Evolutionary conservation across 2,797 vertebrate species (phyloP), one percentile per base, ranked within the genome.

Genomic region (Pseudochaenichthys georgianus): DNA sequence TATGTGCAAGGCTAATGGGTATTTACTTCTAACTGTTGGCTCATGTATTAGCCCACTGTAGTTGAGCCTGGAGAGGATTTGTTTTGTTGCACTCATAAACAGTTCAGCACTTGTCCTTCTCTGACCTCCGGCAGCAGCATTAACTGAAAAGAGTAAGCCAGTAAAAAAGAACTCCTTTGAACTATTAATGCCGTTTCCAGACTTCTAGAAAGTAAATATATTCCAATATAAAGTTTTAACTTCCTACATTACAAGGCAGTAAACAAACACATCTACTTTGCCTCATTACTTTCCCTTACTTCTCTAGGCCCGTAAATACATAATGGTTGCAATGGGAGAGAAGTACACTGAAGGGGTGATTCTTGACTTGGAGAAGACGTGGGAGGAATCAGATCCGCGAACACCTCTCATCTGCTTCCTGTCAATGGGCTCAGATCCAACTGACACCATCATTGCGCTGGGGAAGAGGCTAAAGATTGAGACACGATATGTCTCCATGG

Each of bases 351-450:
- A 99, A 84, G 96, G 96, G 23, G 93, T 97, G 48, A 89, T 97
- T 71, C 92, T 99, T 67, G 97, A 99, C 86, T 90, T 99, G 90
- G 98, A 98, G 88, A 96, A 94, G 90, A 98, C 94, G 0, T 99
- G 98, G 97, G 96, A 98, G 86, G 97, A 99, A 86, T 98, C 97
- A 2, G 96, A 97, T 77, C 94, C 96, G 2, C 92, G 93, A 1
- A 98, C 95, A 0, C 98, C 98, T 38, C 96, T 99, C 75, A 96
- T 98, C 86, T 98, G 98, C 87, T 97, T 99, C 77, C 92, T 99
- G 70, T 99, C 98, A 21, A 98, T 98, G 97, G 98, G 97, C 66
- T 98, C 98, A 0, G 98, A 99, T 89, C 98, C 98, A 61, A 98
- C 96, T 0, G 96, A 98, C 89, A 96, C 96, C 43, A 98, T 99